Percentiles rank a stretch among this genome's conserved stretches.
These are phyloP conservation scores for Perognathus longimembris DNA, from an alignment of 2,113 vertebrate species.

Conservation along the genomic window DNA sequence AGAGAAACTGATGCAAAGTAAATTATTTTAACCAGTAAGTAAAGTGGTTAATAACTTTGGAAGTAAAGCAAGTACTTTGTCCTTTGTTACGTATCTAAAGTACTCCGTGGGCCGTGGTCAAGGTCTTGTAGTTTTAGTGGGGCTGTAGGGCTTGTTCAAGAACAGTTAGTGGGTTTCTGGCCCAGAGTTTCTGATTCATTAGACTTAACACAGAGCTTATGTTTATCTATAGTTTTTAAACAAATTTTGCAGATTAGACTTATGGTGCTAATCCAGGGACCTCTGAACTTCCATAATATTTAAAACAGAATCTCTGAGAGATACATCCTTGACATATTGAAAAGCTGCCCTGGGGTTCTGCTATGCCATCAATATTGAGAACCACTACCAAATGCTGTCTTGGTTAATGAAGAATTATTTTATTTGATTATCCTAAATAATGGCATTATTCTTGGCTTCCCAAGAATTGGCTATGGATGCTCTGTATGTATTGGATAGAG, in stretches of 20 bases:
- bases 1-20: neutral
- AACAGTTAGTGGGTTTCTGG: rapidly evolving
- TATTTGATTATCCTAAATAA: neutral
- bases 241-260: neutral
- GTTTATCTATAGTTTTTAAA: neutral
- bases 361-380: neutral
- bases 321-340: neutral
- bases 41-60: neutral
- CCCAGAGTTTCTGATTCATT: neutral
- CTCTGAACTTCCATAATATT: neutral
- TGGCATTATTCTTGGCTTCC: neutral
- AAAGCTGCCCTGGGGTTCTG: neutral
- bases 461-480: neutral
- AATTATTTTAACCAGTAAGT: neutral
- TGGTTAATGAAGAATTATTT: slow-evolving; percentile 28
- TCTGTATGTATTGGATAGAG: neutral
- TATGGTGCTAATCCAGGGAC: neutral
- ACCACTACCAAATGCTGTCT: neutral
- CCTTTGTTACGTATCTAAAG: neutral
- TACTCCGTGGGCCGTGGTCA: neutral
- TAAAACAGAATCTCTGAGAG: neutral
- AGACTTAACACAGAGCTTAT: neutral
- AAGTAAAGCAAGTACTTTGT: neutral
- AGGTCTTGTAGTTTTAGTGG: neutral
- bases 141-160: neutral